phyloP scores from a whole-genome alignment of 30 jellyfish, hydroid and myxozoan genomes.

The Pelagia noctiluca region DNA sequence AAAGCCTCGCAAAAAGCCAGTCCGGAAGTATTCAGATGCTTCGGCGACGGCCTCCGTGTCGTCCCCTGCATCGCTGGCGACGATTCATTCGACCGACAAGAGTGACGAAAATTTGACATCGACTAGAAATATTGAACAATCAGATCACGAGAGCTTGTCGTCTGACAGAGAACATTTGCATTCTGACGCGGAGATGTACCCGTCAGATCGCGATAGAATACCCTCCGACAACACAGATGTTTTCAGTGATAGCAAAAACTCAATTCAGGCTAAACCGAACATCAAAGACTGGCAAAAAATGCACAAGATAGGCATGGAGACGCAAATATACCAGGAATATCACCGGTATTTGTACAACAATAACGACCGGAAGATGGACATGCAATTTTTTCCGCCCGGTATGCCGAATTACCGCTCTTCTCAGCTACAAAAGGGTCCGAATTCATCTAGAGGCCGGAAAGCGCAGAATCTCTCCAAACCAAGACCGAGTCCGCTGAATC shows the following conservation, averaged over 20 bases:
- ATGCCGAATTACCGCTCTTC: slow-evolving; percentile 30
- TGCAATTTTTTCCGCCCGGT: slow-evolving; percentile 36
- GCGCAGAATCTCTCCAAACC: slow-evolving; percentile 60
- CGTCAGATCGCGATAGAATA: slow-evolving; percentile 26
- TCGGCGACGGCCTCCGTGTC: slow-evolving; percentile 52
- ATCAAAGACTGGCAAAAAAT: slow-evolving; percentile 59
- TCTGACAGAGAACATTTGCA: slow-evolving; percentile 49
- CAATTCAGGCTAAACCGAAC: not conserved
- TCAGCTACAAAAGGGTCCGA: slow-evolving; percentile 14
- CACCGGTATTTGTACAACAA: slow-evolving; percentile 50
- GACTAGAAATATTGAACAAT: slow-evolving; percentile 41
- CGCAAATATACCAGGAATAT: slow-evolving; percentile 24
- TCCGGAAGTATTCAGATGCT: slow-evolving; percentile 64
- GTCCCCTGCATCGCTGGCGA: slow-evolving; percentile 49
- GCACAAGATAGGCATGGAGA: slow-evolving; percentile 34
- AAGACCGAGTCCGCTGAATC: slow-evolving; percentile 69
- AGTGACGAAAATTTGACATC: slow-evolving; percentile 62
- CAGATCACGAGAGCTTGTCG: slow-evolving; percentile 51
- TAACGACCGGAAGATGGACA: slow-evolving; percentile 32
- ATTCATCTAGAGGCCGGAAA: slow-evolving; percentile 58
- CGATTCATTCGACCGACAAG: slow-evolving; percentile 15
- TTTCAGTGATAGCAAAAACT: slow-evolving; percentile 41
- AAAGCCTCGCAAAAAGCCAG: slow-evolving; percentile 54
- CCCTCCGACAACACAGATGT: slow-evolving; percentile 33
- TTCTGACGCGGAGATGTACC: slow-evolving; percentile 30